Evolutionary conservation across 2,797 vertebrate species (phyloP).

Genomic region (Choloepus didactylus): DNA sequence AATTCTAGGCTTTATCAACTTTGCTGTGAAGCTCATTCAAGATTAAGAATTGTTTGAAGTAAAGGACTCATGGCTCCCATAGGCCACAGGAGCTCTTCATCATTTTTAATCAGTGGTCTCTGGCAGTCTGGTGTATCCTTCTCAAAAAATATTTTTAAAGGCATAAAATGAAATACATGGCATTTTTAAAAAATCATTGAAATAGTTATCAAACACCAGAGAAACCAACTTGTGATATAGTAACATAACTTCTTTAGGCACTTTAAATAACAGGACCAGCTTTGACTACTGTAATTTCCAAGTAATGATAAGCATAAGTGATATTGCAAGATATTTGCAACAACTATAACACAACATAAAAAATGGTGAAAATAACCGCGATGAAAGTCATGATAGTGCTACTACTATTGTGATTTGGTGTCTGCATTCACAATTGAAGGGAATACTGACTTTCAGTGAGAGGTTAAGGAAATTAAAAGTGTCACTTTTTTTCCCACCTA

Average conservation of each 20-base stretch:
- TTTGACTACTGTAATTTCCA: neutral
- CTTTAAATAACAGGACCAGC: neutral
- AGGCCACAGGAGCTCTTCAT: neutral
- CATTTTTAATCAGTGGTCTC: neutral
- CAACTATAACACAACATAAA: neutral
- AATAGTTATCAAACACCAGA: conserved; percentile 62
- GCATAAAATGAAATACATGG: neutral
- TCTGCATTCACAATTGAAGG: neutral
- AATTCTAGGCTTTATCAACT: neutral
- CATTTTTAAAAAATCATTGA: neutral
- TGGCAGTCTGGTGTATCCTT: neutral
- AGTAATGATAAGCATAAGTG: neutral
- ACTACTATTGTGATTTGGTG: neutral
- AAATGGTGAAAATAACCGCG: neutral
- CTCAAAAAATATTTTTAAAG: conserved; percentile 56
- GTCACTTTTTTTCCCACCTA: neutral
- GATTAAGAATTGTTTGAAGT: neutral
- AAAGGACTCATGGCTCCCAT: neutral
- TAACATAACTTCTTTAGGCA: neutral
- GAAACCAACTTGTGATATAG: neutral
- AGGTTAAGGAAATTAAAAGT: neutral
- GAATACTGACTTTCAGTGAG: neutral
- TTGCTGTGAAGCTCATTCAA: neutral
- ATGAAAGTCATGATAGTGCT: neutral
- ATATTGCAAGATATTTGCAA: neutral